Evolutionary conservation across 2,888 invertebrate genomes (phyloP).

Genomic region (Seira ritae): DNA sequence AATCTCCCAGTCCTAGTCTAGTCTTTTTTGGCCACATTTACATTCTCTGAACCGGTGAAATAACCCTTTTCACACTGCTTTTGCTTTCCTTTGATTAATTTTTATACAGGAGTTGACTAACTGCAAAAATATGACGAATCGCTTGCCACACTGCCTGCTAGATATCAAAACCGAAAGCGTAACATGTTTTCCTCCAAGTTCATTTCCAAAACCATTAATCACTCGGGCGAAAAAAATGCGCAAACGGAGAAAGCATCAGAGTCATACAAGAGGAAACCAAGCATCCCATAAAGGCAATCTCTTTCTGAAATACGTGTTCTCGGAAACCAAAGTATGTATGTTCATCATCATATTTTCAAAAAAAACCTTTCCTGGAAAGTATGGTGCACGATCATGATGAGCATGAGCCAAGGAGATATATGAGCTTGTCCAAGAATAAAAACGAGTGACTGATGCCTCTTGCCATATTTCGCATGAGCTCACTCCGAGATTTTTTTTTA

Average conservation of each 20-base stretch:
- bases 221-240: slow-evolving; percentile 57
- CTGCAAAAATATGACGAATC: slow-evolving; percentile 48
- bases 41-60: slow-evolving; percentile 33
- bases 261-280: no score
- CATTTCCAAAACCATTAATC: slow-evolving; percentile 72
- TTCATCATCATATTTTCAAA: slow-evolving; percentile 42
- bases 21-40: slow-evolving; percentile 29
- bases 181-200: slow-evolving; percentile 59
- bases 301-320: not conserved
- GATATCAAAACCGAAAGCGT: no score
- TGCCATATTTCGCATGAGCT: slow-evolving; percentile 58
- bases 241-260: slow-evolving; percentile 33
- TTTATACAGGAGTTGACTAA: slow-evolving; percentile 4
- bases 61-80: slow-evolving; percentile 41
- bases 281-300: slow-evolving; percentile 29
- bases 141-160: slow-evolving; percentile 2
- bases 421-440: slow-evolving; percentile 54
- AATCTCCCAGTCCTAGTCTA: no score
- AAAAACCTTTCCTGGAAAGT: slow-evolving; percentile 50
- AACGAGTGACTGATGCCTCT: slow-evolving; percentile 65
- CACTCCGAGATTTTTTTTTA: slow-evolving; percentile 55
- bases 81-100: slow-evolving; percentile 34
- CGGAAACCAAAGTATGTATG: slow-evolving; percentile 10
- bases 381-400: slow-evolving; percentile 24
- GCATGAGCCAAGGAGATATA: slow-evolving; percentile 37